Evolutionary conservation across 2,888 invertebrate genomes (phyloP), one percentile per base, ranked within the genome.

Genomic region (Chironomus riparius): DNA sequence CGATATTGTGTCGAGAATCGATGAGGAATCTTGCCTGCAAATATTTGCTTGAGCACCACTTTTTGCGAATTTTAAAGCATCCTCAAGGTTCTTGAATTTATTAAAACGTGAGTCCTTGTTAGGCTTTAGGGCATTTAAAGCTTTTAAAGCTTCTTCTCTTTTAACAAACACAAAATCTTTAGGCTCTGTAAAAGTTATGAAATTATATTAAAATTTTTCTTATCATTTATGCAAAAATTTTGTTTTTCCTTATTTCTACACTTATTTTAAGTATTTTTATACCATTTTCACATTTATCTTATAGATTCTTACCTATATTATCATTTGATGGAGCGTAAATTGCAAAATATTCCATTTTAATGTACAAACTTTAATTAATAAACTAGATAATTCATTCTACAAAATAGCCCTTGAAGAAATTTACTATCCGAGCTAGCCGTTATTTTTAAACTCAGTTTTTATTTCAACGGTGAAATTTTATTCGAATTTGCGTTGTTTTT

Each of bases 41-140:
- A 65, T 65, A 12, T 65, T 65, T 24, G 24, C 2, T 21, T 65
- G 12, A 24, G 87, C 87, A 0, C 93, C 92, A 80, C 89, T 86
- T 77, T 88, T 83, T 0, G 92, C 89, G 85, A 93, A 95, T 10
- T 89, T 87, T 12, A 88, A 86, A 0, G 96, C 96, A 81, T 94
- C 94, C 78, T 89, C 87, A 74, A 87, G 86, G 78, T 86, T 89
- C 76, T 86, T 87, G 81, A 95, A 95, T 1, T 89, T 88, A 81
- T 95, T 95, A 80, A 96, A 90, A 77, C 96, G 86, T 0, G 92
- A 90, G 69, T 90, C 89, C 81, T 93, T 93, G 81, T 90, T 88
- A n/a, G n/a, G n/a, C n/a, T n/a, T n/a, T n/a, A n/a, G n/a, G 77
- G 89, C 87, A 78, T 92, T 92, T n/a, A 93, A 88, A 73, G 91